Evolutionary conservation across 2,797 vertebrate species (phyloP).

Genomic region (Falco columbarius): DNA sequence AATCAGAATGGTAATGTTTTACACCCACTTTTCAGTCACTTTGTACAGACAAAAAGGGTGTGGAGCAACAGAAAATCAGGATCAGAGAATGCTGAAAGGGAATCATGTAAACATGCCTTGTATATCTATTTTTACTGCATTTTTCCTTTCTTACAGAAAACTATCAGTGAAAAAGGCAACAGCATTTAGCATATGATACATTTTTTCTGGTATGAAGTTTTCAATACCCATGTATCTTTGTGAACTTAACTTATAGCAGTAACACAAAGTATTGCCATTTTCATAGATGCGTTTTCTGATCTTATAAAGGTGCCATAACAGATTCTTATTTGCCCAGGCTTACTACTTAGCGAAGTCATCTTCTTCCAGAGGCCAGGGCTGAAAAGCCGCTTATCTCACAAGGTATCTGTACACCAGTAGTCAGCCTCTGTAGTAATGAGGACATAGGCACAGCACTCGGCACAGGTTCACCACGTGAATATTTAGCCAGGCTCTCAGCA

Average conservation of each 20-base stretch:
- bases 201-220: not conserved
- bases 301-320: not conserved
- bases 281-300: not conserved
- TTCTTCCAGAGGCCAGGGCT: not conserved
- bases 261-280: not conserved
- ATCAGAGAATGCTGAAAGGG: not conserved
- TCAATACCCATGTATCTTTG: not conserved
- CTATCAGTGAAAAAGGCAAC: not conserved
- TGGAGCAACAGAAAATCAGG: not conserved
- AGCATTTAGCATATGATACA: not conserved
- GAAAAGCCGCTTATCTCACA: slow-evolving; percentile 27
- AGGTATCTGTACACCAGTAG: not conserved
- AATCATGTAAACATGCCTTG: not conserved
- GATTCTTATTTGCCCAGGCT: not conserved
- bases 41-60: not conserved
- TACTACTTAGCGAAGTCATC: slow-evolving; percentile 12
- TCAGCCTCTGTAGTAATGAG: not conserved
- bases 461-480: not conserved
- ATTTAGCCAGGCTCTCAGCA: not conserved
- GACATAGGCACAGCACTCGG: not conserved
- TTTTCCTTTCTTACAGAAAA: not conserved
- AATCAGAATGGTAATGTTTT: not conserved
- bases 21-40: not conserved
- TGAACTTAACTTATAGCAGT: not conserved
- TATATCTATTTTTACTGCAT: not conserved